Percentiles rank a stretch among this genome's conserved stretches.
Conservation (phyloP, 2,113 vertebrate species). For the Meleagris gallopavo region DNA sequence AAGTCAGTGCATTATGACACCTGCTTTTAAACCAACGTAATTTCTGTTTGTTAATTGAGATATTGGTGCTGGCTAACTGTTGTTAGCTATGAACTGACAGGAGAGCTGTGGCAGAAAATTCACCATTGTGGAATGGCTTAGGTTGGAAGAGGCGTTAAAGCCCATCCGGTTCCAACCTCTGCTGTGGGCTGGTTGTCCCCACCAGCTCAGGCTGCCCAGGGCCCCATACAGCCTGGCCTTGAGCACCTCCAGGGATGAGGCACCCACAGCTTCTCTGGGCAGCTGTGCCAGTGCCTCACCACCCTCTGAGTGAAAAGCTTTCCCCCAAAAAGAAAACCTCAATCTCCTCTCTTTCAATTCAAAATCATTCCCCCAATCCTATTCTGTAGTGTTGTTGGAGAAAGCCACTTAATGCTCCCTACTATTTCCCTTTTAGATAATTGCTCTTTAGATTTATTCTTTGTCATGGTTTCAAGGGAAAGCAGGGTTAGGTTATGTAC, state of each 20-base stretch:
- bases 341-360: not conserved
- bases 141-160: too few relatives aligned
- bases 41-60: slow-evolving; percentile 1
- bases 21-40: not conserved
- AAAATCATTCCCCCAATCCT: not conserved
- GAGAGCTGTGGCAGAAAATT: not conserved
- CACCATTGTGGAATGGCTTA: not conserved
- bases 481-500: not conserved
- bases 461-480: not conserved
- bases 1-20: not conserved
- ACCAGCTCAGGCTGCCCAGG: too few relatives aligned
- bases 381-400: not conserved
- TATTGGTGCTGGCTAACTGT: not conserved
- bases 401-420: not conserved
- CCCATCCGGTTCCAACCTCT: too few relatives aligned
- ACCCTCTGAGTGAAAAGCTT: not conserved
- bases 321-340: not conserved
- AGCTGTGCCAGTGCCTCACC: not conserved
- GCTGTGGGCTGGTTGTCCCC: too few relatives aligned
- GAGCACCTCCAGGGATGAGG: not conserved
- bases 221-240: not conserved
- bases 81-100: not conserved
- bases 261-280: not conserved
- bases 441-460: not conserved
- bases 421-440: not conserved